Evolutionary conservation across 2,113 vertebrate species (phyloP).

Genomic region (Percina caprodes): DNA sequence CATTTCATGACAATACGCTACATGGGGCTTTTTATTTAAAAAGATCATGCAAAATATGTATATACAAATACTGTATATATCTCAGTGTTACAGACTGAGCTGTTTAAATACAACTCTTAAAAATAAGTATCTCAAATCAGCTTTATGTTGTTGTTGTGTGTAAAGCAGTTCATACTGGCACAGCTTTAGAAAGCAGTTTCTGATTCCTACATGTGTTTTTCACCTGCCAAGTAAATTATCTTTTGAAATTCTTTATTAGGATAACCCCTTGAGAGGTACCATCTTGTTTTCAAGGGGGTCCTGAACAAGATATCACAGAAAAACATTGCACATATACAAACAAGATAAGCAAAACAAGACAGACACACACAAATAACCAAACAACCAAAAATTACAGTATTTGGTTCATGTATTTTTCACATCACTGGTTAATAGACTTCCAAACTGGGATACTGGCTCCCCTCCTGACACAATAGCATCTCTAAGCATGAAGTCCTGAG

Average conservation of each 20-base stretch:
- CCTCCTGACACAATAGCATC: background rate
- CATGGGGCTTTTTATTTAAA: slow-evolving; percentile 8
- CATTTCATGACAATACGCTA: background rate
- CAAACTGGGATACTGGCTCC: background rate
- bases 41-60: background rate
- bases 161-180: slow-evolving; percentile 10
- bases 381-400: background rate
- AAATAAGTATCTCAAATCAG: background rate
- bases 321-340: too few species aligned
- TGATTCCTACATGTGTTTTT: background rate
- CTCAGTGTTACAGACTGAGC: too few species aligned
- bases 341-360: too few species aligned
- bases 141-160: slow-evolving; percentile 1
- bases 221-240: background rate
- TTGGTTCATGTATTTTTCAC: background rate
- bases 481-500: background rate
- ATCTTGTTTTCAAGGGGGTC: too few species aligned
- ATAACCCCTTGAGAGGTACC: too few species aligned
- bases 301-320: too few species aligned
- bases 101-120: background rate
- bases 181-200: background rate
- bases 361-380: too few species aligned
- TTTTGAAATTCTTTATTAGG: too few species aligned
- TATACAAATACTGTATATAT: background rate
- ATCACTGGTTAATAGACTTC: background rate